Conservation (phyloP, 2,797 vertebrate species). For the Pempheris klunzingeri region DNA sequence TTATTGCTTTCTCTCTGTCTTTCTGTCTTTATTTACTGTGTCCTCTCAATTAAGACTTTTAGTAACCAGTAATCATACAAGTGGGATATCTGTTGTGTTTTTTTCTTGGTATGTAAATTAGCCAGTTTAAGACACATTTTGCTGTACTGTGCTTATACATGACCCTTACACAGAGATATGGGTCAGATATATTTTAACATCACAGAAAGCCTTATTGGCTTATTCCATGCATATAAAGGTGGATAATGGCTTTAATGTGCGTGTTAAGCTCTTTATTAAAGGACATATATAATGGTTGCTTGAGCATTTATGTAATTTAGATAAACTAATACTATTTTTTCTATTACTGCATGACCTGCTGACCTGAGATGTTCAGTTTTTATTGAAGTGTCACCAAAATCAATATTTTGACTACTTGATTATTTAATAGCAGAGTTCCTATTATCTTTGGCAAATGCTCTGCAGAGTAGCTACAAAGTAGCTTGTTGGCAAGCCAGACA, state of each 20-base stretch:
- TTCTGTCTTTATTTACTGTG: conserved; percentile 52
- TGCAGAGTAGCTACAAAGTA: conserved; percentile 56
- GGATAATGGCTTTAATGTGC: conserved; percentile 17
- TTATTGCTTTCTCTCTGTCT: conserved; percentile 69
- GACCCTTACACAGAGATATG: too few relatives aligned
- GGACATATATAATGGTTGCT: not conserved
- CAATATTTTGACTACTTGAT: conserved; percentile 51
- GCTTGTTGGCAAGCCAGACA: conserved; percentile 55
- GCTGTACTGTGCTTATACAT: conserved; percentile 11
- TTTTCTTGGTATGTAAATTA: conserved; percentile 14
- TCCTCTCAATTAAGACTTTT: conserved; percentile 70
- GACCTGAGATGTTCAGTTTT: conserved; percentile 33
- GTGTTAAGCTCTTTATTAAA: conserved; percentile 8
- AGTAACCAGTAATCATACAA: conserved; percentile 52
- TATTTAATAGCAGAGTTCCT: conserved; percentile 57
- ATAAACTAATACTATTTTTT: not conserved
- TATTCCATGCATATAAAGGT: not conserved
- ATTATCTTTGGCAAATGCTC: conserved; percentile 65
- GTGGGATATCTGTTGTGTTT: conserved; percentile 41
- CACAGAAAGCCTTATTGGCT: not conserved
- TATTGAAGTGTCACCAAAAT: conserved; percentile 45
- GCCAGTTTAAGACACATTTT: conserved; percentile 32
- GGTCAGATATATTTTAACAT: too few relatives aligned
- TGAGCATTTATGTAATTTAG: not conserved
- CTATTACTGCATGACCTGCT: conserved; percentile 39